Conservation (phyloP, 2,797 vertebrate genomes). For the Remorina albescens region DNA sequence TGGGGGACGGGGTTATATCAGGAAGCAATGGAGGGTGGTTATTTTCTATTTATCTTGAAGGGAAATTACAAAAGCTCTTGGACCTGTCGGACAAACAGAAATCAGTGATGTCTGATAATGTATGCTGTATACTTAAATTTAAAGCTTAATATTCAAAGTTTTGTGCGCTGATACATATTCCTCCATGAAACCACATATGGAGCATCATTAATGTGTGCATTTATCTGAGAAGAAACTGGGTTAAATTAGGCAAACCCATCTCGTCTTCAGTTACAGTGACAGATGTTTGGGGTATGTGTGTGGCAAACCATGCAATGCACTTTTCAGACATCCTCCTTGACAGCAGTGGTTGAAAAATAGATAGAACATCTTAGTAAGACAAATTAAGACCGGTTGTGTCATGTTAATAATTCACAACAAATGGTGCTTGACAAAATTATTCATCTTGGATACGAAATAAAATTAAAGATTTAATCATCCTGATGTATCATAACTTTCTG, state of each 20-base stretch:
- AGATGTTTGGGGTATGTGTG: slow-evolving; percentile 60
- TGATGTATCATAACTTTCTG: slow-evolving; percentile 7
- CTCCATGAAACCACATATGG: neutral
- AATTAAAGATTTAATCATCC: slow-evolving; percentile 25
- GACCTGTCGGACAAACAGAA: slow-evolving; percentile 1
- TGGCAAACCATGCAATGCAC: slow-evolving; percentile 56
- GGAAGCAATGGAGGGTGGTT: neutral
- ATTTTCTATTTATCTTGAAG: too few relatives aligned
- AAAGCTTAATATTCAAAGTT: too few relatives aligned
- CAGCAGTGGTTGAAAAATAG: slow-evolving; percentile 36
- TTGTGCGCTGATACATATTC: neutral
- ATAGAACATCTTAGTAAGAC: slow-evolving; percentile 38
- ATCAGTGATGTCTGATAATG: neutral
- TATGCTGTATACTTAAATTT: neutral
- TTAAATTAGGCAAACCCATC: slow-evolving; percentile 40
- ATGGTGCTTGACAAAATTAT: slow-evolving; percentile 53
- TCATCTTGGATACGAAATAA: slow-evolving; percentile 23
- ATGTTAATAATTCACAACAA: slow-evolving; percentile 56
- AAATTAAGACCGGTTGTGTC: slow-evolving; percentile 58
- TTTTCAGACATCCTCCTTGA: slow-evolving; percentile 49
- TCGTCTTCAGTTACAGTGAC: slow-evolving; percentile 35
- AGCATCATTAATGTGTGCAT: slow-evolving; percentile 38
- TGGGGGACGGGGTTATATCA: neutral
- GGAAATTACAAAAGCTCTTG: slow-evolving; percentile 1
- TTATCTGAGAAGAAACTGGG: slow-evolving; percentile 12